phyloP scores from a whole-genome alignment of 2,797 vertebrate species.

The Fistularia commersonii region DNA sequence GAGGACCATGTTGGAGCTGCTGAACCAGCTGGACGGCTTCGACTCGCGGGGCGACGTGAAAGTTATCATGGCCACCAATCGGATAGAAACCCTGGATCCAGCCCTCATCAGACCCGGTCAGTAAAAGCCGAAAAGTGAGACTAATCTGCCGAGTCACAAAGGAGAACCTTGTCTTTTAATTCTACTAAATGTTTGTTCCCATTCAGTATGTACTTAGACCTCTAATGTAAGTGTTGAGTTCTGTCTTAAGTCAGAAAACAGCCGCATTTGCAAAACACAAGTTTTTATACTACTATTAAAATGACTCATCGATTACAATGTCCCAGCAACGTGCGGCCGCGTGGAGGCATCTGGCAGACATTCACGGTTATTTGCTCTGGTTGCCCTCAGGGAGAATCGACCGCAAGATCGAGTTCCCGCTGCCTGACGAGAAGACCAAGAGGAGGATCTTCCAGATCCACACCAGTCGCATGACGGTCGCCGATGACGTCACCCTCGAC shows the following conservation, averaged over 20 bases:
- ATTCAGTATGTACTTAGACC: too few species aligned
- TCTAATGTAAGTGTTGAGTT: not conserved
- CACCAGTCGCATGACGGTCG: conserved; percentile 94
- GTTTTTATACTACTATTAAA: too few species aligned
- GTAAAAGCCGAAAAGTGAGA: too few species aligned
- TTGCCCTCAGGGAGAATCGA: conserved; percentile 87
- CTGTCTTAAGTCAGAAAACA: not conserved
- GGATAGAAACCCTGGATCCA: conserved; percentile 96
- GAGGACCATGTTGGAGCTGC: conserved; percentile 94
- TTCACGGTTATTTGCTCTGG: not conserved
- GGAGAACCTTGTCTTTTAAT: too few species aligned
- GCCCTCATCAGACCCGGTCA: conserved; percentile 95
- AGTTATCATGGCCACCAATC: conserved; percentile 98
- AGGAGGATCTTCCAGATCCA: conserved; percentile 97
- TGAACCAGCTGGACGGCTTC: conserved; percentile 96
- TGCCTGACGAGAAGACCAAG: conserved; percentile 96
- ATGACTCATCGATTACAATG: too few species aligned
- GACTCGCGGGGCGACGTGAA: conserved; percentile 96
- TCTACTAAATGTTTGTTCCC: too few species aligned
- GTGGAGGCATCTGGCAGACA: too few species aligned
- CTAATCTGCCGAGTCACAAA: too few species aligned
- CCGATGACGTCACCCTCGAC: conserved; percentile 90
- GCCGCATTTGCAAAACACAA: too few species aligned
- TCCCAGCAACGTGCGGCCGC: too few species aligned
- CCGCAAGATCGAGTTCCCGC: conserved; percentile 94